Evolutionary conservation across 2,888 invertebrate genomes (phyloP), one percentile per base, ranked within the genome.

Genomic region (Sabatieria punctata): DNA sequence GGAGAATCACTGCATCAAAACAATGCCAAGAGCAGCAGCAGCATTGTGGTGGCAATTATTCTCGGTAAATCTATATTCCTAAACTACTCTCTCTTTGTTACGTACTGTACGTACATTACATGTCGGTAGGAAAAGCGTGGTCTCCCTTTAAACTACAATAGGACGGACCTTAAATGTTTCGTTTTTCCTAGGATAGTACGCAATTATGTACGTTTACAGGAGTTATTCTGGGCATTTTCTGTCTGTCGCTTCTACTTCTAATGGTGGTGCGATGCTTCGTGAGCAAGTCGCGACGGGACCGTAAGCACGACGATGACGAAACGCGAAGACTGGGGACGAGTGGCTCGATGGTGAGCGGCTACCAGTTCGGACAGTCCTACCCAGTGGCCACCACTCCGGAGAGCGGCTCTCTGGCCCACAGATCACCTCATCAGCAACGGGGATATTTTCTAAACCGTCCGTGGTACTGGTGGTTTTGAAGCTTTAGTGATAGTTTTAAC

Each of bases 391-490:
- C 39, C 22, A 19, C 39, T 19, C 39, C 21, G 3, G 36, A n/a
- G 4, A 13, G 22, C 22, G 4, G 21, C 22, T 15, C 21, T 3
- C 22, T 11, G 21, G 23, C 23, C 3, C 38, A 23, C 13, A 18
- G 21, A n/a, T 8, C 24, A 4, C 1, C 2, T 15, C 2, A 39
- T 15, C 4, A 4, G 19, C 19, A 4, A 6, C 21, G 36, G 6
- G 41, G 26, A 2, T 46, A 46, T 37, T 57, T 51, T 48, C 47
- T 57, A 21, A 57, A 56, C 38, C 49, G 56, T 15, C 56, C 57
- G 8, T 47, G 57, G 45, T 54, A 57, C 45, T 57, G 56, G 56
- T 57, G 55, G 56, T 56, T 56, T 44, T 55, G 27, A 41, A n/a
- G n/a, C n/a, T n/a, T n/a, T n/a, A n/a, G n/a, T n/a, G n/a, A n/a